These are phyloP conservation scores for Odontomachus brunneus DNA, from an alignment of 1,140 invertebrate genomes.

Conservation along the genomic window DNA sequence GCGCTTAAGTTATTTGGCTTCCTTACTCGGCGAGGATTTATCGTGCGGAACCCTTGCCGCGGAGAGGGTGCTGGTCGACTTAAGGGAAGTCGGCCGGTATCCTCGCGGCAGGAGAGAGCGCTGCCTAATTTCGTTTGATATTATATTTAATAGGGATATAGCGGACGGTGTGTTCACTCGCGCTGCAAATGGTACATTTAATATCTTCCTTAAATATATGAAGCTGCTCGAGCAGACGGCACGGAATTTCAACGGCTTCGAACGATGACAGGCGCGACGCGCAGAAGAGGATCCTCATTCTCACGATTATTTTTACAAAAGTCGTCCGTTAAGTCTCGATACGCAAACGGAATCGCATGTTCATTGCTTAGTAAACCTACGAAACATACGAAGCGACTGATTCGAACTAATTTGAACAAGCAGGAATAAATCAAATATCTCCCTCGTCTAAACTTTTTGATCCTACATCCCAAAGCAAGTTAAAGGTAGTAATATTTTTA, in stretches of 20 bases:
- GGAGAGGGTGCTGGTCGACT: constrained; percentile 19
- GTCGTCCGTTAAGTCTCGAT: too few relatives aligned
- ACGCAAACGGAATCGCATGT: too few relatives aligned
- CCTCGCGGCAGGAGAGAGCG: neutral
- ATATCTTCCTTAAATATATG: constrained; percentile 19
- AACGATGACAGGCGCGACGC: neutral
- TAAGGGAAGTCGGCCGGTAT: constrained; percentile 39
- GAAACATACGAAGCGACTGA: too few relatives aligned
- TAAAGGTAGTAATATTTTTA: too few relatives aligned
- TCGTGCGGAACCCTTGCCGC: constrained; percentile 53
- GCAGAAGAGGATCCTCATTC: too few relatives aligned
- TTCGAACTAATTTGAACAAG: too few relatives aligned
- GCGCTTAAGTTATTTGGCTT: constrained; percentile 66
- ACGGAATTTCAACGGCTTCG: constrained; percentile 16
- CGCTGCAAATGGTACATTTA: constrained; percentile 14
- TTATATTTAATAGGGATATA: constrained; percentile 43
- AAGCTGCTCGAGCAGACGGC: neutral
- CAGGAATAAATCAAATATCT: too few relatives aligned
- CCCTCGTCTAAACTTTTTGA: too few relatives aligned
- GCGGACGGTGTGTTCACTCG: constrained; percentile 2
- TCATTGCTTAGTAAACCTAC: too few relatives aligned
- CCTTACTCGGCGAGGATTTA: constrained; percentile 54
- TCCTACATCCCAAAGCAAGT: too few relatives aligned
- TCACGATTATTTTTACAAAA: neutral
- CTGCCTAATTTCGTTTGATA: constrained; percentile 55